Evolutionary conservation across 2,113 vertebrate genomes (phyloP).

Genomic region (Silurus meridionalis): DNA sequence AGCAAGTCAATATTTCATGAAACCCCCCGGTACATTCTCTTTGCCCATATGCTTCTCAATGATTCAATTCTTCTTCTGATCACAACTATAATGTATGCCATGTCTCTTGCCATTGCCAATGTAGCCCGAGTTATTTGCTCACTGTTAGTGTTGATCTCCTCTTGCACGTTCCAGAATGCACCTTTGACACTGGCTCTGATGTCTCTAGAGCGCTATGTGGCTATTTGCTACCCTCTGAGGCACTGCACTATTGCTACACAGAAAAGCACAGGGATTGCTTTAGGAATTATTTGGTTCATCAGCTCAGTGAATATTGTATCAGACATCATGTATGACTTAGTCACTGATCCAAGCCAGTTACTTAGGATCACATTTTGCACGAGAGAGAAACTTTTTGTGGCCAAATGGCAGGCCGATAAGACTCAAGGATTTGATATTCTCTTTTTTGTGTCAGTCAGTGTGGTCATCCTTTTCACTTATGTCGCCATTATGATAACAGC

Average conservation of each 20-base stretch:
- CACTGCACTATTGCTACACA: conserved; percentile 39
- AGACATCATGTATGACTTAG: conserved; percentile 35
- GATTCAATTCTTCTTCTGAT: conserved; percentile 43
- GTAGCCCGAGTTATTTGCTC: conserved; percentile 26
- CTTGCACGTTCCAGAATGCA: too few species aligned
- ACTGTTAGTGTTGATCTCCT: conserved; percentile 21
- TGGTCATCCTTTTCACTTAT: conserved; percentile 55
- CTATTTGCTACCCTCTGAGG: too few species aligned
- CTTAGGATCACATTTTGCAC: conserved; percentile 24
- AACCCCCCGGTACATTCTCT: conserved; percentile 50
- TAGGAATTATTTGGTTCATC: conserved; percentile 55
- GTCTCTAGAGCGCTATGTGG: too few species aligned
- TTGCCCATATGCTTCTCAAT: conserved; percentile 52
- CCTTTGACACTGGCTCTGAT: too few species aligned
- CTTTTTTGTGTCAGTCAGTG: conserved; percentile 55
- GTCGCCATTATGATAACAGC: conserved; percentile 62
- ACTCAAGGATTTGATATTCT: conserved; percentile 44
- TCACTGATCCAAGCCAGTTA: conserved; percentile 30
- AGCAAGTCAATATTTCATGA: conserved; percentile 38
- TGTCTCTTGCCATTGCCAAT: conserved; percentile 20
- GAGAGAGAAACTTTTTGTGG: conserved; percentile 40
- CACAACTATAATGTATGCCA: conserved; percentile 24
- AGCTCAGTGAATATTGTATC: conserved; percentile 41
- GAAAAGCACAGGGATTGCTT: conserved; percentile 52
- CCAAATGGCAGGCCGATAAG: conserved; percentile 50